phyloP scores from a whole-genome alignment of 37 sponge, comb jelly and placozoan species.

The Theonella swinhoei region DNA sequence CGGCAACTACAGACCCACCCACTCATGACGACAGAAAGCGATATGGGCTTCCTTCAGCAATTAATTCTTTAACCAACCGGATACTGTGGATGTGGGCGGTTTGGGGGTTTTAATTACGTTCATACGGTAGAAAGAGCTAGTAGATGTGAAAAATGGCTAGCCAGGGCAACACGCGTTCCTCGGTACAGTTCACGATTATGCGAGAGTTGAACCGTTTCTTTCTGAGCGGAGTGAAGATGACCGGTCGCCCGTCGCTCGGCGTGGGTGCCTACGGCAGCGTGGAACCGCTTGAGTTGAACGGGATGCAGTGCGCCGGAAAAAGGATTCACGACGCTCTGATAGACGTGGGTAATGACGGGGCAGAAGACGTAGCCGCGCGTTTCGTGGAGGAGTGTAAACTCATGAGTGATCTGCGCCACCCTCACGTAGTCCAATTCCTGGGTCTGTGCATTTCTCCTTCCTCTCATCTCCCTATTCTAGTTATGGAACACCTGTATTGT shows the following conservation, averaged over 20 bases:
- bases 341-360: neutral
- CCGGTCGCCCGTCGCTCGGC: neutral
- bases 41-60: too few relatives aligned
- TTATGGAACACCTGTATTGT: slow-evolving; percentile 7
- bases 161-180: too few relatives aligned
- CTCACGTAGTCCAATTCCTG: slow-evolving; percentile 41
- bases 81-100: too few relatives aligned
- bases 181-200: neutral
- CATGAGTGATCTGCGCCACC: slow-evolving; percentile 38
- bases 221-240: neutral
- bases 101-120: too few relatives aligned
- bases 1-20: too few relatives aligned
- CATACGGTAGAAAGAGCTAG: too few relatives aligned
- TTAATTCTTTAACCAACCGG: too few relatives aligned
- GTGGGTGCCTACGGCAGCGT: slow-evolving; percentile 25
- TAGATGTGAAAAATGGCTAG: too few relatives aligned
- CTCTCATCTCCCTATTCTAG: slow-evolving; percentile 1
- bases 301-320: slow-evolving; percentile 17
- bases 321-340: slow-evolving; percentile 11
- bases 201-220: neutral
- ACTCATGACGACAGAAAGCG: too few relatives aligned
- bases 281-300: slow-evolving; percentile 8
- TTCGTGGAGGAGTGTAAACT: slow-evolving; percentile 22
- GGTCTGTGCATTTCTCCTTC: neutral
- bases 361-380: neutral